Percentiles rank a stretch among this genome's conserved stretches.
Conservation (phyloP, 2,113 vertebrate genomes). For the Tupaia chinensis region DNA sequence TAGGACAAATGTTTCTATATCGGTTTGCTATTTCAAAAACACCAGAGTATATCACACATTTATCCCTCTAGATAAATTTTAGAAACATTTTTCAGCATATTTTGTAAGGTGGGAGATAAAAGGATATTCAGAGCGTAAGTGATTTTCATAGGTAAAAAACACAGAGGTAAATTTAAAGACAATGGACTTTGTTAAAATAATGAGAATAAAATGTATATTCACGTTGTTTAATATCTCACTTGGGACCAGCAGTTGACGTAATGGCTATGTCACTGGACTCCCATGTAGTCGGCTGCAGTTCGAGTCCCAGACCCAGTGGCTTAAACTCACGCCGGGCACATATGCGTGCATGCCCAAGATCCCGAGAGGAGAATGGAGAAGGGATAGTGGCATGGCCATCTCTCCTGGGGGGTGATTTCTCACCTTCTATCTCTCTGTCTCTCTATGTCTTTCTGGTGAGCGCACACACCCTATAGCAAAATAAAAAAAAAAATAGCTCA, state of each 20-base stretch:
- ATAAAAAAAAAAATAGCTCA: background rate
- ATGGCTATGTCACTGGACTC: too few relatives aligned
- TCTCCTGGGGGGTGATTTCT: too few relatives aligned
- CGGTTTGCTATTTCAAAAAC: background rate
- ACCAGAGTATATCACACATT: background rate
- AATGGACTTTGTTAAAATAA: background rate
- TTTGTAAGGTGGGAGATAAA: background rate
- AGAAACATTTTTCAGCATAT: background rate
- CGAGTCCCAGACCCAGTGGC: too few relatives aligned
- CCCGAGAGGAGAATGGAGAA: too few relatives aligned
- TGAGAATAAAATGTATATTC: background rate
- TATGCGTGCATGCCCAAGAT: too few relatives aligned
- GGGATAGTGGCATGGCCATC: too few relatives aligned
- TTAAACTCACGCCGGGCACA: too few relatives aligned
- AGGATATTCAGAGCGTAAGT: background rate
- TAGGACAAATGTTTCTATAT: background rate
- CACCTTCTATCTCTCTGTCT: too few relatives aligned
- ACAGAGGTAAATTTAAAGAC: background rate
- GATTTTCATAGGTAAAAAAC: background rate
- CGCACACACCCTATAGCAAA: too few relatives aligned
- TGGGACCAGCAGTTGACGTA: background rate
- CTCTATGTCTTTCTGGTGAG: too few relatives aligned
- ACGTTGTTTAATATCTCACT: background rate
- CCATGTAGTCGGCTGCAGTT: too few relatives aligned
- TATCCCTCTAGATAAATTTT: background rate